Conservation (phyloP, 2,113 vertebrate genomes). For the Noturus placidus region DNA sequence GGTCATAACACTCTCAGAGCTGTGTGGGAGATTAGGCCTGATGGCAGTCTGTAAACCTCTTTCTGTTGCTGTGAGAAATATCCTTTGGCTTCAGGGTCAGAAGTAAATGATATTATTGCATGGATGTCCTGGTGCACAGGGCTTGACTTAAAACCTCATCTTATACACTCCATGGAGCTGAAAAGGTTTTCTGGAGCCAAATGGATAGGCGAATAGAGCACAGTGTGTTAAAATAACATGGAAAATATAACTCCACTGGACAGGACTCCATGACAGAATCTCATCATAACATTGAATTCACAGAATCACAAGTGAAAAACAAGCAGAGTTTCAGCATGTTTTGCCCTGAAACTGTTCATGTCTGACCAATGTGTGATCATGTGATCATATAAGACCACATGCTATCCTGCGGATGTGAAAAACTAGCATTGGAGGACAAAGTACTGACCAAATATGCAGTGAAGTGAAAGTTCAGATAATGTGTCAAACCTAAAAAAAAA, state of each 20-base stretch:
- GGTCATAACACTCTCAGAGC: constrained; percentile 15
- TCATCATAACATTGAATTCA: background rate
- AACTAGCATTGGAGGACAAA: background rate
- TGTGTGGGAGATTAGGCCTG: background rate
- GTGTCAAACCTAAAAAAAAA: too few relatives aligned
- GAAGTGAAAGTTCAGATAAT: too few relatives aligned
- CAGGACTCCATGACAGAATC: background rate
- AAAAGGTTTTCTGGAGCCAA: background rate
- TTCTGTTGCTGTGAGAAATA: constrained; percentile 4
- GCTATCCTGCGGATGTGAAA: too few relatives aligned
- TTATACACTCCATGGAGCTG: background rate
- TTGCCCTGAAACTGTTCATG: background rate
- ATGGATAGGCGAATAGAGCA: background rate
- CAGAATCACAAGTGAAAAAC: background rate
- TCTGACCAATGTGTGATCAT: background rate
- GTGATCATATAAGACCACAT: background rate
- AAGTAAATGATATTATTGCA: constrained; percentile 22
- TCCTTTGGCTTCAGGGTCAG: background rate
- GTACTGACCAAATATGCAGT: too few relatives aligned
- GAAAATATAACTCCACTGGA: background rate
- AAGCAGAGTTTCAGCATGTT: background rate
- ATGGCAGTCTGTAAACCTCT: constrained; percentile 1
- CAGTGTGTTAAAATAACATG: background rate
- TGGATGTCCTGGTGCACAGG: background rate
- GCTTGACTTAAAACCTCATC: constrained; percentile 3